Evolutionary conservation across 2,888 invertebrate genomes (phyloP).

Genomic region (Strigamia crassipes): DNA sequence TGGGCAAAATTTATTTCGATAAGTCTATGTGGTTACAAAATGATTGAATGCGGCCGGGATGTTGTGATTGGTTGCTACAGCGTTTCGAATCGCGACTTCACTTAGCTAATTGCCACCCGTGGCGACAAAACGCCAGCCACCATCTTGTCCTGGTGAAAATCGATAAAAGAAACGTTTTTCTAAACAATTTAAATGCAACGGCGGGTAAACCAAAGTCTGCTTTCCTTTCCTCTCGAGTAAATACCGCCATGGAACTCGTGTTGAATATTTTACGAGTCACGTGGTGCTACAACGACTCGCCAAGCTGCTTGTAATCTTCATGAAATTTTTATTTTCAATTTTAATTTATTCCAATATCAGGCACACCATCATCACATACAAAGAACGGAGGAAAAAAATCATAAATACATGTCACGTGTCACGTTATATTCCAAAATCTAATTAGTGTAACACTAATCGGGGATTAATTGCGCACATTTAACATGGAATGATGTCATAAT

Average conservation of each 20-base stretch:
- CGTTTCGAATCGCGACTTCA: constrained; percentile 22
- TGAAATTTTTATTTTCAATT: not conserved
- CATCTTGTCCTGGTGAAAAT: constrained; percentile 9
- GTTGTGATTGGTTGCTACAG: constrained; percentile 7
- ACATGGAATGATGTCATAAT: not conserved
- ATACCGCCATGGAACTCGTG: constrained; percentile 12
- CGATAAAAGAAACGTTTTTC: constrained; percentile 32
- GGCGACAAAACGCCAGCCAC: constrained; percentile 22
- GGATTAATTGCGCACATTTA: constrained; percentile 23
- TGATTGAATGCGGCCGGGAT: constrained; percentile 35
- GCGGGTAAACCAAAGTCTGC: not conserved
- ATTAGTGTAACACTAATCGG: not conserved
- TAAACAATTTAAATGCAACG: constrained; percentile 38
- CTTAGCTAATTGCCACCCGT: constrained; percentile 36
- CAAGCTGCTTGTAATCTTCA: not conserved
- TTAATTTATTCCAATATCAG: not conserved
- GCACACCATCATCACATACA: not conserved
- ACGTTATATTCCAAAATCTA: not conserved
- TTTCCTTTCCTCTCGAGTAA: constrained; percentile 32
- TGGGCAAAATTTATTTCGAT: constrained; percentile 27
- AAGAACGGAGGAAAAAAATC: not conserved
- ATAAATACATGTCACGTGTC: not conserved
- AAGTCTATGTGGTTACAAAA: constrained; percentile 2
- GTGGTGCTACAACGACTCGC: not conserved
- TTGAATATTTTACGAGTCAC: constrained; percentile 35